Base-by-base conservation (phyloP, 2,888 invertebrate genomes). In the Cheilosia pagana region DNA sequence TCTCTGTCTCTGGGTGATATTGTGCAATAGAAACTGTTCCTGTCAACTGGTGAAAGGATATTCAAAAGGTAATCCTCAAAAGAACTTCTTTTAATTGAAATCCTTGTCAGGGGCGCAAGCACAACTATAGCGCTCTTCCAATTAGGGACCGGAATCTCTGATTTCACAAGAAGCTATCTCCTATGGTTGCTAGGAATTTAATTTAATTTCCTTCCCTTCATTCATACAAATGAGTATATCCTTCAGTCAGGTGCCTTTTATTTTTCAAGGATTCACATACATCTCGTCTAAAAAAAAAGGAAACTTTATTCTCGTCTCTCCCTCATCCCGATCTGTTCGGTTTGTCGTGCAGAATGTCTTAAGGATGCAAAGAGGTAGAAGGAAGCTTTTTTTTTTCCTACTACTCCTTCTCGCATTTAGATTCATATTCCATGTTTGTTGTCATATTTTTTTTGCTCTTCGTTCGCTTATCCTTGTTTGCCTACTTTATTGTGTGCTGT, bases 31-130 rank as follows among this genome's bases (percentile, higher is more conserved):
- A 60, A 55, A 48, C 25, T 21, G 43, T 31, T 67, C 31, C 65
- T 52, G 57, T 57, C 23, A 67, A 55, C 55, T 45, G 50, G 59
- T 16, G 63, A 52, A 68, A 67, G 71, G 75, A 75, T 79, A 75
- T 70, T 12, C 70, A 75, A 85, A 75, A 85, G 81, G 81, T 81
- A 85, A 79, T 75, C 70, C 55, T 70, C 83, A 75, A 65, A 75
- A 60, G 71, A 65, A 70, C 76, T 76, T 31, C 28, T 68, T 41
- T 74, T 74, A 74, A 79, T 81, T 75, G 70, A 74, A 70, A 85
- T 81, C 53, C 74, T 55, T 63, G 50, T 57, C 41, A 14, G 39
- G 12, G 2, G 43, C 10, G 23, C 16, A 45, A 65, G n/a, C 57
- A 55, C 63, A 62, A 59, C 45, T 55, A 53, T 21, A 23, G 43